Evolutionary conservation across 2,113 vertebrate species (phyloP).

Genomic region (Barnardius zonarius): DNA sequence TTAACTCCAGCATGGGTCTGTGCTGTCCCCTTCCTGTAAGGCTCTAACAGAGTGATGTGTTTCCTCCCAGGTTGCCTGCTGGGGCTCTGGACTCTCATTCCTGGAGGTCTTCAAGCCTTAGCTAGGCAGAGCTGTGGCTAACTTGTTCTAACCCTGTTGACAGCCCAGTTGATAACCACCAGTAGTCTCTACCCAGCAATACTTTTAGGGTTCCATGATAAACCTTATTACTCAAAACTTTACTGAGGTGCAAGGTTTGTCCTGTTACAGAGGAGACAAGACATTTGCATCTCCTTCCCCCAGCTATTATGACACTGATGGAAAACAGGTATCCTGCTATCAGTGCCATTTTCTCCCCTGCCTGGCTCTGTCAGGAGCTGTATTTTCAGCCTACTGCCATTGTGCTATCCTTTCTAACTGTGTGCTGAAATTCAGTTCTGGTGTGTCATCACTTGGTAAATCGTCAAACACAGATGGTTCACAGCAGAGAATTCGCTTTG

Average conservation of each 20-base stretch:
- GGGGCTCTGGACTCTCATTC: neutral
- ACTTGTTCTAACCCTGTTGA: neutral
- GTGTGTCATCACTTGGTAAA: neutral
- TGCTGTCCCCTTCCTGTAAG: neutral
- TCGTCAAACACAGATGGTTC: neutral
- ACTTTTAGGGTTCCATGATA: neutral
- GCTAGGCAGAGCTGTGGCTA: neutral
- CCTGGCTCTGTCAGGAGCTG: neutral
- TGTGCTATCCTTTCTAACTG: neutral
- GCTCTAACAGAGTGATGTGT: neutral
- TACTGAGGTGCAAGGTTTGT: neutral
- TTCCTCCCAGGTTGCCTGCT: neutral
- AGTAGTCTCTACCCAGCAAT: neutral
- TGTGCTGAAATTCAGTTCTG: neutral
- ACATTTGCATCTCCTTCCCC: fast-evolving
- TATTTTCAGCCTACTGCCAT: neutral
- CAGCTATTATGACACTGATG: neutral
- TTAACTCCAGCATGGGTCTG: neutral
- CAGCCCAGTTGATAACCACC: neutral
- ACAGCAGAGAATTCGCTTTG: neutral
- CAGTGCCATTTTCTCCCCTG: neutral
- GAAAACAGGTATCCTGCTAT: neutral
- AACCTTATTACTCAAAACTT: neutral
- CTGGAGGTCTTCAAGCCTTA: neutral
- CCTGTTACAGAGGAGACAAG: neutral